Evolutionary conservation across 1,140 invertebrate species (phyloP).

Genomic region (Trissolcus basalis): DNA sequence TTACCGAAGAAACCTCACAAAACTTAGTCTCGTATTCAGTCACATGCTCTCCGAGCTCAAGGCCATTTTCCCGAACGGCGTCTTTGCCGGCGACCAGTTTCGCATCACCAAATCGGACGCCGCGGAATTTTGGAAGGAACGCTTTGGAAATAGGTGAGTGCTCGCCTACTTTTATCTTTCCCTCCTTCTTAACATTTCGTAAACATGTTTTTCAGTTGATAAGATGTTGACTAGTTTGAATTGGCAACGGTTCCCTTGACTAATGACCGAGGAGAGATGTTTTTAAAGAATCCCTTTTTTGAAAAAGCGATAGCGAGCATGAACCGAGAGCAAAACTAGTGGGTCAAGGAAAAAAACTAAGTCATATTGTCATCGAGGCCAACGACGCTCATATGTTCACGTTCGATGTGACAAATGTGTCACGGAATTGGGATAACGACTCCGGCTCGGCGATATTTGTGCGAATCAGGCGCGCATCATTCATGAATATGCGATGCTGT

Average conservation of each 20-base stretch:
- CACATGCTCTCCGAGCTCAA: constrained; percentile 99
- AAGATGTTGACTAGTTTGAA: too few species aligned
- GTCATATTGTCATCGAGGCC: constrained; percentile 37
- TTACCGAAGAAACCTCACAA: constrained; percentile 96
- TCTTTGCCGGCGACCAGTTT: constrained; percentile 97
- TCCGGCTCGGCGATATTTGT: constrained; percentile 7
- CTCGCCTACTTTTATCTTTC: neutral
- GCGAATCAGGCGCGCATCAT: constrained; percentile 1
- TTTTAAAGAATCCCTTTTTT: too few species aligned
- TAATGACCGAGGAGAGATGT: too few species aligned
- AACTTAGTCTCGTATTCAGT: constrained; percentile 98
- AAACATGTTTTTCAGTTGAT: too few species aligned
- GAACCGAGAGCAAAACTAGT: constrained; percentile 15
- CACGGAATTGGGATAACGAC: constrained; percentile 35
- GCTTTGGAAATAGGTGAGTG: constrained; percentile 95
- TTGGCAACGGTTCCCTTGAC: too few species aligned
- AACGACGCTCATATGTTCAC: constrained; percentile 27
- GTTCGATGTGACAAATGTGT: constrained; percentile 34
- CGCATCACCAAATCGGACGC: constrained; percentile 99
- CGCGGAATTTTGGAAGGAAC: constrained; percentile 97
- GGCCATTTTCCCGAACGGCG: constrained; percentile 97
- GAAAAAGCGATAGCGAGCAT: too few species aligned
- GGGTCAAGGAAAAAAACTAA: constrained; percentile 46
- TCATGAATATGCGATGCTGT: constrained; percentile 4
- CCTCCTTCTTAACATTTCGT: too few species aligned